Conservation (phyloP, 2,888 invertebrate species). For the Platycnemis pennipes region DNA sequence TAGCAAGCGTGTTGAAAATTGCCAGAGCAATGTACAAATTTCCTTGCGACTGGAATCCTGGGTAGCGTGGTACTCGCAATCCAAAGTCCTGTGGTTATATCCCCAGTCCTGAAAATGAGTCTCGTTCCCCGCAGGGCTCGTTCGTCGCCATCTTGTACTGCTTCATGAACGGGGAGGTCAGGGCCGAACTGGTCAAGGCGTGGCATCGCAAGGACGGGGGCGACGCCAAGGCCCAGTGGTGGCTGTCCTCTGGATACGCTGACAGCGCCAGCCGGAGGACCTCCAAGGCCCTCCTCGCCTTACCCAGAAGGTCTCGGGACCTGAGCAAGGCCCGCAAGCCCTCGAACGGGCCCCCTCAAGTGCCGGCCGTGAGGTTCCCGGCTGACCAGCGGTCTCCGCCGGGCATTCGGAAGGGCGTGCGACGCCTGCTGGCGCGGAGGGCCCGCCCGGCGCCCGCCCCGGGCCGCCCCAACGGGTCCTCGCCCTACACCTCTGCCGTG, state of each 20-base stretch:
- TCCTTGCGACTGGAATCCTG: too few relatives aligned
- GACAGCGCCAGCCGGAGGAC: conserved; percentile 2
- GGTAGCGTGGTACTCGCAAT: too few relatives aligned
- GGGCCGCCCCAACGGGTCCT: background rate
- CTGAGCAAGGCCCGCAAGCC: background rate
- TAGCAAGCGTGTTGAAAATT: too few relatives aligned
- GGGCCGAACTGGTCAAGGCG: conserved; percentile 78
- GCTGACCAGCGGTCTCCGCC: background rate
- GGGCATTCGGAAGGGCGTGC: too few relatives aligned
- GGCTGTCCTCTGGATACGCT: conserved; percentile 29
- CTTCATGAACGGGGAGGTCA: conserved; percentile 84
- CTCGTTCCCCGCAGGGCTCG: conserved; percentile 80
- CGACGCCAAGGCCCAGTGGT: conserved; percentile 13
- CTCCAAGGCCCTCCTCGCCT: background rate
- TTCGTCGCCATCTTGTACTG: conserved; percentile 85
- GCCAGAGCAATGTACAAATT: too few relatives aligned
- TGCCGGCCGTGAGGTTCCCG: background rate
- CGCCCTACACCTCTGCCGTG: background rate
- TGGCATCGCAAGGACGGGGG: background rate
- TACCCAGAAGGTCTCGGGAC: conserved; percentile 22
- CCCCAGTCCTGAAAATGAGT: too few relatives aligned
- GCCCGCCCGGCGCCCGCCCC: background rate
- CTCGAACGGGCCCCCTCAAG: background rate
- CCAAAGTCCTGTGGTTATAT: too few relatives aligned
- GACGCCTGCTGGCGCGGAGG: background rate